Conservation (phyloP, 2,888 invertebrate genomes). For the Zootermopsis nevadensis region DNA sequence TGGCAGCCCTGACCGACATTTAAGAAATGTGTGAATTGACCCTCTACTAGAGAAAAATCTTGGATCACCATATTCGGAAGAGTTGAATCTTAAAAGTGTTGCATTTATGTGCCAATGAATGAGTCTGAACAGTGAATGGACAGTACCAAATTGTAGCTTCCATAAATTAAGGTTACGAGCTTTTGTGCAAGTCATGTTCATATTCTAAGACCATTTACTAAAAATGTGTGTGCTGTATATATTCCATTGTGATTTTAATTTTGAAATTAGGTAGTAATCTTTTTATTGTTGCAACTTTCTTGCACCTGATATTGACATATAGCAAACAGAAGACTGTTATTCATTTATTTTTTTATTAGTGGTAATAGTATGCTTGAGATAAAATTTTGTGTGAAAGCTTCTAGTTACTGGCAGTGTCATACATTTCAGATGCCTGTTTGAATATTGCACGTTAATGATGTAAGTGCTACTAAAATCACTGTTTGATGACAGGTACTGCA, state of each 20-base stretch:
- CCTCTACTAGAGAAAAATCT: no score
- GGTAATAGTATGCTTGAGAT: slow-evolving; percentile 12
- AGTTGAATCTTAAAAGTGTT: neutral
- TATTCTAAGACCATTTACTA: slow-evolving; percentile 1
- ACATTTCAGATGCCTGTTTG: neutral
- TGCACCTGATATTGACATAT: slow-evolving; percentile 3
- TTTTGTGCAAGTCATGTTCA: slow-evolving; percentile 12
- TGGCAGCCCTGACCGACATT: slow-evolving; percentile 16
- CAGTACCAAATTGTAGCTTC: neutral
- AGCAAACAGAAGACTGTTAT: slow-evolving; percentile 20
- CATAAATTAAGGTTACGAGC: neutral
- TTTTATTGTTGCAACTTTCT: slow-evolving; percentile 7
- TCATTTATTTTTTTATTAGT: slow-evolving; percentile 19
- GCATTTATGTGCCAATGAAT: slow-evolving; percentile 10
- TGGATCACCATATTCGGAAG: no score
- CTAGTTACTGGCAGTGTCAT: neutral
- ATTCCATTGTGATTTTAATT: slow-evolving; percentile 8
- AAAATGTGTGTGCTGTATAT: slow-evolving; percentile 4
- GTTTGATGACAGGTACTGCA: neutral
- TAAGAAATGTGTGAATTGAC: neutral
- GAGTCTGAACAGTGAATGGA: neutral
- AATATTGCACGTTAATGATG: neutral
- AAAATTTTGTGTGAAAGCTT: neutral
- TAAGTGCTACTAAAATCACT: neutral
- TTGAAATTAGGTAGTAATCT: neutral